phyloP scores from a whole-genome alignment of 2,888 invertebrate genomes.

The Lysandra coridon region DNA sequence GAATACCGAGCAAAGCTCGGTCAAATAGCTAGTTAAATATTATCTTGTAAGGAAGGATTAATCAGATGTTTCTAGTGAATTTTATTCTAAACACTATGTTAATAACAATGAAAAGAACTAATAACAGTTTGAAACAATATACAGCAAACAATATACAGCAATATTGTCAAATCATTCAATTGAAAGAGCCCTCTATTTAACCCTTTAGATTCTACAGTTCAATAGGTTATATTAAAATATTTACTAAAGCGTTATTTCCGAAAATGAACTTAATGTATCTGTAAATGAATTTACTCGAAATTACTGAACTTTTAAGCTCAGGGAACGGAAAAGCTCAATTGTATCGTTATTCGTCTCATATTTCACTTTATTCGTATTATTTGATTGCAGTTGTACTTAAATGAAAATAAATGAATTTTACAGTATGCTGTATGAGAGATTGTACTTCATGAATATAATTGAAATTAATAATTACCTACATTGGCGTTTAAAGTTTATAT shows the following conservation, averaged over 20 bases:
- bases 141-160: neutral
- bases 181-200: neutral
- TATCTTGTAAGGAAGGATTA: no score
- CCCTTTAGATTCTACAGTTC: neutral
- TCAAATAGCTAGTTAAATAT: no score
- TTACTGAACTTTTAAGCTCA: neutral
- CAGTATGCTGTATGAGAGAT: neutral
- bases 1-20: no score
- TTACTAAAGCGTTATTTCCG: neutral
- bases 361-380: neutral
- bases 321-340: neutral
- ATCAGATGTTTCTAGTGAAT: no score
- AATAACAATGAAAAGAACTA: no score
- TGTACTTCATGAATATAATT: neutral
- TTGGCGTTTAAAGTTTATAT: no score
- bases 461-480: no score
- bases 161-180: neutral
- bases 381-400: neutral
- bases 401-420: neutral
- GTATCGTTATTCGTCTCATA: neutral
- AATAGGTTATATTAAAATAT: neutral
- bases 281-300: neutral
- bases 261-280: neutral
- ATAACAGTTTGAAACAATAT: neutral
- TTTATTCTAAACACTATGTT: no score